Conservation (phyloP, 2,888 invertebrate genomes). For the Macrosoma leucophasiata region DNA sequence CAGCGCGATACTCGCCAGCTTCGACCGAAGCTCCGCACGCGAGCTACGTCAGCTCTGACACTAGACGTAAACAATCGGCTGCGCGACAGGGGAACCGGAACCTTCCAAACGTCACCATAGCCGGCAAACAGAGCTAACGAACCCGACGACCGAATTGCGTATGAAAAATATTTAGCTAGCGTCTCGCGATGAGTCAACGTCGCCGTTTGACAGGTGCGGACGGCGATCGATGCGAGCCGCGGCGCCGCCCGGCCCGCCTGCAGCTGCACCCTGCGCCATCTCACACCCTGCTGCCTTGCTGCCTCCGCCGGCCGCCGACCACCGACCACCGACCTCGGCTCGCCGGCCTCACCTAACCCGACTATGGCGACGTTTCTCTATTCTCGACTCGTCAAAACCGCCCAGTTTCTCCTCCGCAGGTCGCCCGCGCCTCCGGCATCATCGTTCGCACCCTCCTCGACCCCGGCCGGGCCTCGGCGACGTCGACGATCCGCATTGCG, state of each 20-base stretch:
- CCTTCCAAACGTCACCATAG: constrained; percentile 28
- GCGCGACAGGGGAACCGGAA: no score
- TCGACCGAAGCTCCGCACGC: no score
- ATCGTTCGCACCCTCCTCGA: constrained; percentile 28
- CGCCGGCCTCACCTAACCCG: constrained; percentile 59
- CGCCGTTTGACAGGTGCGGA: constrained; percentile 64
- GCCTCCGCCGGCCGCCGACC: constrained; percentile 14
- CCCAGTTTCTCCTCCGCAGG: constrained; percentile 26
- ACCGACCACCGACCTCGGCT: constrained; percentile 49
- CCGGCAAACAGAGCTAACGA: constrained; percentile 31
- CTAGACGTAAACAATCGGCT: no score
- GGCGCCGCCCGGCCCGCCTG: constrained; percentile 34
- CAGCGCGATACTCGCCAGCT: no score
- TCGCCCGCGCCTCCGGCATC: constrained; percentile 27
- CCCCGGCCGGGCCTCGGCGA: constrained; percentile 34
- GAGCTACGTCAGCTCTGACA: no score
- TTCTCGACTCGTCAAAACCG: constrained; percentile 45
- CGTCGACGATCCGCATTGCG: constrained; percentile 68
- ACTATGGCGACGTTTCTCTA: constrained; percentile 59
- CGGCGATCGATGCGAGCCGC: constrained; percentile 70
- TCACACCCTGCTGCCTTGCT: constrained; percentile 6
- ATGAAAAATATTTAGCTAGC: constrained; percentile 48
- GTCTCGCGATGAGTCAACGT: constrained; percentile 65
- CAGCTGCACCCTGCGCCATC: constrained; percentile 29
- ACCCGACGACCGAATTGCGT: constrained; percentile 50